Evolutionary conservation across 2,888 invertebrate species (phyloP), one percentile per base, ranked within the genome.

Genomic region (Cyclophora punctaria): DNA sequence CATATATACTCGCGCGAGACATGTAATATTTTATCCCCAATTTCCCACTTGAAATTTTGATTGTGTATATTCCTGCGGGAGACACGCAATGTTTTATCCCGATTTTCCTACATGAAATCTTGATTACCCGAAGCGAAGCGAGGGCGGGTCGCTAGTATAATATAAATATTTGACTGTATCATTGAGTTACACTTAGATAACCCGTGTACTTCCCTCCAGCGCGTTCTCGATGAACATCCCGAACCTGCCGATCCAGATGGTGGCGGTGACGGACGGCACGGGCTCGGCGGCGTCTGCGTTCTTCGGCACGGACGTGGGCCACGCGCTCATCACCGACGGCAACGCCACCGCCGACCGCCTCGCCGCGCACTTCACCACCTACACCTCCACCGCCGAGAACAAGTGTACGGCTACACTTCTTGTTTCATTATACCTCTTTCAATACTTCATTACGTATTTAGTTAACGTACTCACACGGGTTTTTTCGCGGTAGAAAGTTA

Each of bases 221-320:
- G 95, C 97, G 48, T 97, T 97, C 85, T 96, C 96, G 20, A 95
- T 95, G 90, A 96, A 96, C 90, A 95, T 97, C 80, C 95, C 96
- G 60, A 96, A 96, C 83, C 90, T 97, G 71, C 97, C 97, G 6
- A 95, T 97, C 64, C 98, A 98, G 91, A 95, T 97, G 83, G 93
- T 98, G 80, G 96, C 98, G 40, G 94, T 98, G 60, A 96, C 97
- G 4, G 96, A 98, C 70, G 94, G 94, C 47, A 95, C 96, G 41
- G 96, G 96, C 2, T 82, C 83, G 0, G 83, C 86, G 0, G 96
- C 96, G 0, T 94, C 93, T 73, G 94, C 97, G 5, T 96, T 96
- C 89, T 97, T 97, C 83, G 95, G 94, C 64, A 96, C 94, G 53
- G 96, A 97, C 73, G 85, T 96, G 47, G 95, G 96, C 51, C 97